phyloP scores from a whole-genome alignment of 2,888 invertebrate genomes.

The Cactoblastis cactorum region DNA sequence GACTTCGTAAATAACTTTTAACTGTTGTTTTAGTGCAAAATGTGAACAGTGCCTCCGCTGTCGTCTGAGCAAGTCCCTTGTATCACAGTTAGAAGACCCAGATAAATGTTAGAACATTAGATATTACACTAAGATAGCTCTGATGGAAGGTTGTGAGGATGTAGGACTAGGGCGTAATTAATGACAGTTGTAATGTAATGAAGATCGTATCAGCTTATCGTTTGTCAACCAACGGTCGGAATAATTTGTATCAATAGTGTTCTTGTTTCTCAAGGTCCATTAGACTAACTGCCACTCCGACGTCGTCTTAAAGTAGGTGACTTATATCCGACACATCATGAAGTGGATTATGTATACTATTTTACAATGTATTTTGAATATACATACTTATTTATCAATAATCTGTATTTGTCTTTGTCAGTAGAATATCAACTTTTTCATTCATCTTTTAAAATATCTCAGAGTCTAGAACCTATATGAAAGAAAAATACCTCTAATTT shows the following conservation, averaged over 20 bases:
- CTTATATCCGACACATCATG: background rate
- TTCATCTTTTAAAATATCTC: too few species aligned
- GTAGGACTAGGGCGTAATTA: slow-evolving; percentile 11
- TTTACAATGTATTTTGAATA: background rate
- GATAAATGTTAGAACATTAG: slow-evolving; percentile 21
- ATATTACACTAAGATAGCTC: slow-evolving; percentile 12
- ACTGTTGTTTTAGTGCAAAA: slow-evolving; percentile 23
- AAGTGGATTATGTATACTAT: background rate
- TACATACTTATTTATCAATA: too few species aligned
- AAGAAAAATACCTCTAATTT: too few species aligned
- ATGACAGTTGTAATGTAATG: background rate
- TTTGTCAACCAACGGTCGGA: background rate
- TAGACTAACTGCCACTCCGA: background rate
- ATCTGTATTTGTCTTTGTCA: too few species aligned
- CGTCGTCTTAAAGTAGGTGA: background rate
- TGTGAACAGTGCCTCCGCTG: slow-evolving; percentile 15
- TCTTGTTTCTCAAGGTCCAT: slow-evolving; percentile 14
- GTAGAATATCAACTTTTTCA: too few species aligned
- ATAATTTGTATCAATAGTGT: background rate
- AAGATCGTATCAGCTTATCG: background rate
- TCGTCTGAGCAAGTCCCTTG: slow-evolving; percentile 17
- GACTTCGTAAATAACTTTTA: slow-evolving; percentile 23
- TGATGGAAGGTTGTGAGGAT: slow-evolving; percentile 7
- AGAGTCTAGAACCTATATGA: too few species aligned
- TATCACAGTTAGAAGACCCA: slow-evolving; percentile 20